Conservation (phyloP, 2,888 invertebrate species). For the Catotricha subobsoleta region DNA sequence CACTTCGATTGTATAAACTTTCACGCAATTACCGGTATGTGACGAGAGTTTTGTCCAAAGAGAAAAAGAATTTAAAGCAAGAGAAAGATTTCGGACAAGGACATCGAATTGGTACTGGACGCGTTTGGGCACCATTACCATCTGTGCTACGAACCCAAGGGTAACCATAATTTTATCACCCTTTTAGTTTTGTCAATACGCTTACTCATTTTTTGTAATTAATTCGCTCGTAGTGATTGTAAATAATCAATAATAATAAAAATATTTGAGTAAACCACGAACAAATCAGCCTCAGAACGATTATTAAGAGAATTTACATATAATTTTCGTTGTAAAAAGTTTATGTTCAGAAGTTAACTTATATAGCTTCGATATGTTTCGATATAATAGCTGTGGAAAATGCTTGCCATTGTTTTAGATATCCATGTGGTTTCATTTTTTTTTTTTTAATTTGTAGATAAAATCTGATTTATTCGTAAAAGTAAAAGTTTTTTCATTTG, state of each 20-base stretch:
- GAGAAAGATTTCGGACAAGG: slow-evolving; percentile 51
- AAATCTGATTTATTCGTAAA: no score
- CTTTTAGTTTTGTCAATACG: not conserved
- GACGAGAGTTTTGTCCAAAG: slow-evolving; percentile 67
- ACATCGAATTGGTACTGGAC: slow-evolving; percentile 35
- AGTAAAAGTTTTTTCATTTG: no score
- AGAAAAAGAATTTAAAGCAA: slow-evolving; percentile 79
- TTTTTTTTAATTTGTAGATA: no score
- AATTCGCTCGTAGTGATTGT: not conserved
- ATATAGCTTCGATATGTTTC: no score
- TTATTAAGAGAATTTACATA: not conserved
- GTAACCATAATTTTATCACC: slow-evolving; percentile 1
- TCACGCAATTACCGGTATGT: slow-evolving; percentile 93
- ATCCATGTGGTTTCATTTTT: no score
- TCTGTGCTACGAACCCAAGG: slow-evolving; percentile 17
- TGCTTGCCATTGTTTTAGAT: no score
- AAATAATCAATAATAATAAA: not conserved
- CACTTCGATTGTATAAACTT: slow-evolving; percentile 64
- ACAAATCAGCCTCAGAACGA: not conserved
- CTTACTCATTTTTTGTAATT: no score
- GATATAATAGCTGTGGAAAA: no score
- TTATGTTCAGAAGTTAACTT: no score
- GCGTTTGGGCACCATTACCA: slow-evolving; percentile 38
- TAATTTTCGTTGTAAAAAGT: no score
- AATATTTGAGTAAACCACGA: not conserved